Evolutionary conservation across 2,888 invertebrate species (phyloP).

Genomic region (Pachycephus smyrnensis): DNA sequence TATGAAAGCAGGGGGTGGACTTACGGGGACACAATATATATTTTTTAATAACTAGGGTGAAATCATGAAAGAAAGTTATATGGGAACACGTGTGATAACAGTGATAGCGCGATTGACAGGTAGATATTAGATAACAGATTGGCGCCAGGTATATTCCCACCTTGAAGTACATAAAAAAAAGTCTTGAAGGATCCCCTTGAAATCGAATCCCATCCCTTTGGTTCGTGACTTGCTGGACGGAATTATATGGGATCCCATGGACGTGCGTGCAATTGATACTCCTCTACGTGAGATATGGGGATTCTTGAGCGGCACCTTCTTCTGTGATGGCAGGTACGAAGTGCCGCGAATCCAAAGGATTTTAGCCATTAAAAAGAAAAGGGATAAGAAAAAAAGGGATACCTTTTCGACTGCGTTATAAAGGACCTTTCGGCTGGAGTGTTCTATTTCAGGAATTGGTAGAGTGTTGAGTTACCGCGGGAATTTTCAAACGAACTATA

Average conservation of each 20-base stretch:
- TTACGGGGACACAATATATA: neutral
- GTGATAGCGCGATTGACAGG: neutral
- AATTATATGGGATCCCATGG: neutral
- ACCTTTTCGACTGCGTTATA: neutral
- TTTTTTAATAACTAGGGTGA: neutral
- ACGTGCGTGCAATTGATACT: neutral
- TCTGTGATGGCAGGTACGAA: neutral
- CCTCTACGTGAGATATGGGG: neutral
- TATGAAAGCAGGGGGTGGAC: neutral
- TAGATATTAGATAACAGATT: neutral
- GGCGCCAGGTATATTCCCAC: neutral
- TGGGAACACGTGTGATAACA: neutral
- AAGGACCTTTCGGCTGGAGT: neutral
- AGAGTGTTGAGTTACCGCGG: neutral
- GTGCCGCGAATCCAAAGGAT: neutral
- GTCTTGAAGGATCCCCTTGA: neutral
- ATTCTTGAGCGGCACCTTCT: neutral
- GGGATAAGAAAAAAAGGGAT: neutral
- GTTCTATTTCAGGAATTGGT: neutral
- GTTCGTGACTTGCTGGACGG: neutral
- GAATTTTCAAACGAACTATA: neutral
- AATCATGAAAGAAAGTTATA: neutral
- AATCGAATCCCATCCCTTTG: neutral
- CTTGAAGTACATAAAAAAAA: neutral
- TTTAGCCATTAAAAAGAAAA: neutral